Evolutionary conservation across 2,888 invertebrate genomes (phyloP).

Genomic region (Polydrusus tereticollis): DNA sequence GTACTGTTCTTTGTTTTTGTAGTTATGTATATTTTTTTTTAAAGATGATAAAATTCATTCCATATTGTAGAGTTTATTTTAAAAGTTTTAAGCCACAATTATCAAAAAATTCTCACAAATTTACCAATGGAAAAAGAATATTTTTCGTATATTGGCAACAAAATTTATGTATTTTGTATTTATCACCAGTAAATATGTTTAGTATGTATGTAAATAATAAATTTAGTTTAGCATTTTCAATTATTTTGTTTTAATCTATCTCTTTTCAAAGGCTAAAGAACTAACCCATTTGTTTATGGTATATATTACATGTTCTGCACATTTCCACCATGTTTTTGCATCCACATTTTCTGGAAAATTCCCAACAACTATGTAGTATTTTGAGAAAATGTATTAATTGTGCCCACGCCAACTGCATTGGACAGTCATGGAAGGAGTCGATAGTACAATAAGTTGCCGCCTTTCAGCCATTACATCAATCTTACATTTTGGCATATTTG

Average conservation of each 20-base stretch:
- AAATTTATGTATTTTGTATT: constrained; percentile 21
- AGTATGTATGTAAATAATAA: constrained; percentile 35
- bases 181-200: constrained; percentile 27
- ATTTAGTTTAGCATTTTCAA: constrained; percentile 28
- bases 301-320: too few species aligned
- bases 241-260: constrained; percentile 4
- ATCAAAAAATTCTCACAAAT: neutral
- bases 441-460: too few species aligned
- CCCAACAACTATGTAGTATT: too few species aligned
- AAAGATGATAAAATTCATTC: neutral
- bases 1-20: neutral
- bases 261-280: too few species aligned
- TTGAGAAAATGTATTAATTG: too few species aligned
- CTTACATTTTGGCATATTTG: too few species aligned
- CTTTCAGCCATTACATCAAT: too few species aligned
- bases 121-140: constrained; percentile 11
- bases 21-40: constrained; percentile 3
- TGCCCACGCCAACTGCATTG: too few species aligned
- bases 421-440: too few species aligned
- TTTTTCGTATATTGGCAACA: constrained; percentile 7
- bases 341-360: too few species aligned
- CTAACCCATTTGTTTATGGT: too few species aligned
- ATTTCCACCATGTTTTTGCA: too few species aligned
- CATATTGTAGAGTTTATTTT: neutral
- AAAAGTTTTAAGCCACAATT: neutral